Base-by-base conservation (phyloP, 2,888 invertebrate genomes). In the Gryllus longicercus region DNA sequence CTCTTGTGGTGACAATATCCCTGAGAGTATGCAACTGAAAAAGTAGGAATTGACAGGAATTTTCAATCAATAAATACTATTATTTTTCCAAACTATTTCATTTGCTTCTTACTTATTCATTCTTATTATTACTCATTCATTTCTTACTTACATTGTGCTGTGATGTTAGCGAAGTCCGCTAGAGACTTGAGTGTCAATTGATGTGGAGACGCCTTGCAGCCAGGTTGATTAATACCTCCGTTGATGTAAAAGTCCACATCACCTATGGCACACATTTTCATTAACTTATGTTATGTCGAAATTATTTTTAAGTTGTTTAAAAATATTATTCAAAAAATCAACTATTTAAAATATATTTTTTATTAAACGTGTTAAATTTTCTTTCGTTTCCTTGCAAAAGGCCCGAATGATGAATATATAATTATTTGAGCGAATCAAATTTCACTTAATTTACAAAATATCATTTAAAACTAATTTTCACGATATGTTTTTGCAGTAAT, bases 211-310 rank as follows among this genome's bases (percentile, higher is more conserved):
- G 63, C n/a, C n/a, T 5, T n/a, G n/a, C 93, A 93, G 0, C 92
- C 93, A 0, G 92, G 92, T 84, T 93, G 93, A 78, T 87, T 87
- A 86, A 89, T 88, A 0, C 93, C 93, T 0, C 93, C 93, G 82
- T 93, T 93, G 1, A 92, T 91, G 85, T 92, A 93, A 84, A 92
- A 92, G 85, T 93, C 93, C 2, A 91, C 89, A 83, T 92, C 86
- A 51, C 87, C 88, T 83, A 84, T 82, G 38, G 5, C 38, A 38
- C 38, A 5, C 5, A 38, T 38, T 38, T 38, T 38, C 3, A 5
- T 0, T 2, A n/a, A 63, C 14, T 63, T n/a, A 63, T 63, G 4
- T 18, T n/a, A 63, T 4, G 14, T 63, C 63, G 3, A 63, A 18
- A n/a, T 63, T 16, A 16, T 63, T 16, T 63, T 12, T 4, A 63